Conservation (phyloP, 2,113 vertebrate species). For the Petrocephalus microphthalmus region DNA sequence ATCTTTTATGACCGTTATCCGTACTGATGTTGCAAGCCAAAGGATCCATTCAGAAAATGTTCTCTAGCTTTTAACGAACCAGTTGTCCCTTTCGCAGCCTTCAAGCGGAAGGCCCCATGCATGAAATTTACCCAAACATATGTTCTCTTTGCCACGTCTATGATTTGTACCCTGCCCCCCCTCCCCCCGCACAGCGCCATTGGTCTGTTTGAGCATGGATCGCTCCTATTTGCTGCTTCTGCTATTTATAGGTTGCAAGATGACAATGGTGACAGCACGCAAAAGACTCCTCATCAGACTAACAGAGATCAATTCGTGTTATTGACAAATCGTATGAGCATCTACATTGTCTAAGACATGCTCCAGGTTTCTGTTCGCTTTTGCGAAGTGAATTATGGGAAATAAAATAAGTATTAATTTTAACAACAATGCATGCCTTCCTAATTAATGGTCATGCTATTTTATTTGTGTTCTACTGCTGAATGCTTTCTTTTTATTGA, state of each 20-base stretch:
- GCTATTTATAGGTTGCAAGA: neutral
- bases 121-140: neutral
- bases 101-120: neutral
- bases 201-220: neutral
- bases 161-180: neutral
- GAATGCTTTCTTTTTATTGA: neutral
- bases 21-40: neutral
- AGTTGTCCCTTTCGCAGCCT: too few relatives aligned
- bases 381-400: neutral
- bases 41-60: neutral
- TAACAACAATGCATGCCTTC: neutral
- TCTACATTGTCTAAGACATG: neutral
- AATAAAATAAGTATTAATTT: neutral
- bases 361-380: neutral
- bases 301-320: neutral
- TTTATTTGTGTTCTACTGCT: neutral
- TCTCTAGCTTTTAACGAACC: neutral
- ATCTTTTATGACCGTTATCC: neutral
- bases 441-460: neutral
- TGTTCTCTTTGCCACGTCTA: neutral
- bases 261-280: neutral
- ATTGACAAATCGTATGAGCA: neutral
- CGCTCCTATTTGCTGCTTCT: neutral
- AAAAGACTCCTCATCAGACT: neutral
- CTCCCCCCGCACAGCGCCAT: neutral